A percentile compares a stretch with the other conserved stretches of the same genome.
Evolutionary conservation across 2,113 vertebrate species (phyloP).

Genomic region (Oncorhynchus clarkii): DNA sequence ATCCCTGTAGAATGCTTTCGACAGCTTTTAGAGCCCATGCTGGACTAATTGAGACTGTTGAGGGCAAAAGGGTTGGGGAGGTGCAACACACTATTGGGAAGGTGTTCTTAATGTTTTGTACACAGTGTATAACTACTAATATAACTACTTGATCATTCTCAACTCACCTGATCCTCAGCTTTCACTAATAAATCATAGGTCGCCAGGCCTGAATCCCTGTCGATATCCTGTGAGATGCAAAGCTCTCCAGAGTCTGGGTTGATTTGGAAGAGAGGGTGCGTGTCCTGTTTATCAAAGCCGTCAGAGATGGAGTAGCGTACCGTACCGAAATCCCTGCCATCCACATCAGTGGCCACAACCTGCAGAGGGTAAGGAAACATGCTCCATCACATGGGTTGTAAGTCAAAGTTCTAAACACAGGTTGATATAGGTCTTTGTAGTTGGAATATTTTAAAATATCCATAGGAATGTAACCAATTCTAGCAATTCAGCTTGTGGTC

Average conservation of each 20-base stretch:
- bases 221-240: slow-evolving; percentile 84
- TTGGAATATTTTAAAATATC: too few relatives aligned
- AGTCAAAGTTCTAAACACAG: neutral
- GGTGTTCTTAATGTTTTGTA: too few relatives aligned
- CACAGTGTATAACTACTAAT: too few relatives aligned
- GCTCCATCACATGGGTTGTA: neutral
- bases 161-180: slow-evolving; percentile 87
- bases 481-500: too few relatives aligned
- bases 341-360: slow-evolving; percentile 86
- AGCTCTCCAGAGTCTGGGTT: slow-evolving; percentile 77
- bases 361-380: slow-evolving; percentile 40
- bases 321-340: slow-evolving; percentile 77
- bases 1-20: too few relatives aligned
- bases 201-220: slow-evolving; percentile 79
- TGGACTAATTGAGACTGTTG: too few relatives aligned
- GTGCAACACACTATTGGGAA: too few relatives aligned
- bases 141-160: too few relatives aligned
- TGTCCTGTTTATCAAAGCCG: slow-evolving; percentile 77
- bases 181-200: slow-evolving; percentile 85
- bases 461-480: too few relatives aligned
- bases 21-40: too few relatives aligned
- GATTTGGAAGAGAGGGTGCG: slow-evolving; percentile 80
- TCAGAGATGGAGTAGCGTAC: slow-evolving; percentile 83
- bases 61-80: too few relatives aligned
- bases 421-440: neutral